Conservation (phyloP, 1,140 invertebrate species). For the Polyergus mexicanus region DNA sequence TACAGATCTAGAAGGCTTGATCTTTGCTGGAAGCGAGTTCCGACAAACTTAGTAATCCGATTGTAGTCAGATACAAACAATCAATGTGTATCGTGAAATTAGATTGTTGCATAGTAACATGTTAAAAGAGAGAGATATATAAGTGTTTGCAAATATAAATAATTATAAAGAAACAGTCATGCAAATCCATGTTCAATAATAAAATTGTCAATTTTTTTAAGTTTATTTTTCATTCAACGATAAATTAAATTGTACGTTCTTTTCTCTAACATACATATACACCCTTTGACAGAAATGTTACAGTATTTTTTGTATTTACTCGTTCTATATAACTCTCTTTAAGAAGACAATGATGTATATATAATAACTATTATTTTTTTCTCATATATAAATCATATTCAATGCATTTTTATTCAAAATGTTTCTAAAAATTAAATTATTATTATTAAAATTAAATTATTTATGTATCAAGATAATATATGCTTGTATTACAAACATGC, state of each 20-base stretch:
- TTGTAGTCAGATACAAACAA: neutral
- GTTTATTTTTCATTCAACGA: neutral
- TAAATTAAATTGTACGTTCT: neutral
- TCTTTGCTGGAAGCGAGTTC: constrained; percentile 4
- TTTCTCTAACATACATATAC: neutral
- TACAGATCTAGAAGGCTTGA: constrained; percentile 28
- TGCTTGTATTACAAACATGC: neutral
- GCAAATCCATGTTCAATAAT: neutral
- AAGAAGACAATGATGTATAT: neutral
- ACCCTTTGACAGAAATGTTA: neutral
- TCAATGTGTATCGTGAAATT: neutral
- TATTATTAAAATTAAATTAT: constrained; percentile 12
- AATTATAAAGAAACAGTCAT: neutral
- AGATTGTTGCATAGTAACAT: neutral
- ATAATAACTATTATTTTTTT: neutral
- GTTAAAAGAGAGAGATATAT: neutral
- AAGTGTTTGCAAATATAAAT: neutral
- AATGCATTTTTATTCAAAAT: neutral
- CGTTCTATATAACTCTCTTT: neutral
- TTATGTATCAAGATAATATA: neutral
- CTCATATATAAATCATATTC: neutral
- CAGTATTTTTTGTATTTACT: neutral
- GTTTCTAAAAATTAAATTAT: neutral
- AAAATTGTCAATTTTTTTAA: neutral
- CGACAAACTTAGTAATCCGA: constrained; percentile 1